Conservation (phyloP, 2,113 vertebrate species). For the Canis aureus region DNA sequence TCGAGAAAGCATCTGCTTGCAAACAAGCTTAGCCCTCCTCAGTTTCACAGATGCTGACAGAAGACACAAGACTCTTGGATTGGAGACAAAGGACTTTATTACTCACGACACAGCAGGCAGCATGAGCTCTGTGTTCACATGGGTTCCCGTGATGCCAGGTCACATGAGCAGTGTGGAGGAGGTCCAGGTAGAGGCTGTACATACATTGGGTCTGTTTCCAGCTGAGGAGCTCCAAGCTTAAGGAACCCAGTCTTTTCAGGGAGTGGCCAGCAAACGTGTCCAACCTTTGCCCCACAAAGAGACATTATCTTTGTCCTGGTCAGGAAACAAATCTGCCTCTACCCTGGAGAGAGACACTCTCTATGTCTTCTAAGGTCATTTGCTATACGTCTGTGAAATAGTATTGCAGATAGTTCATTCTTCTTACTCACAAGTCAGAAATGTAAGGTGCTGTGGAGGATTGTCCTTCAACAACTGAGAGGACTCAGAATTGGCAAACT, state of each 20-base stretch:
- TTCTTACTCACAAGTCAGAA: constrained; percentile 32
- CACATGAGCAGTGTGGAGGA: background rate
- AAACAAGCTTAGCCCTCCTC: background rate
- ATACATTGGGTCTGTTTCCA: background rate
- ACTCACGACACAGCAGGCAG: background rate
- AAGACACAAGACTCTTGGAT: background rate
- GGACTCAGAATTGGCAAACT: background rate
- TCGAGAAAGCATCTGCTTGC: background rate
- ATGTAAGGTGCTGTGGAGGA: background rate
- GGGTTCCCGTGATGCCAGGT: background rate
- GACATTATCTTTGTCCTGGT: background rate
- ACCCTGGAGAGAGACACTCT: background rate
- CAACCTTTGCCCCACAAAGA: background rate
- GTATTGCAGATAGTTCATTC: background rate
- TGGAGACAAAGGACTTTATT: background rate
- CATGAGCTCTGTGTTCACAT: background rate
- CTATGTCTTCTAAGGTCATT: background rate
- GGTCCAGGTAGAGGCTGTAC: background rate
- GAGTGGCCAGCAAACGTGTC: background rate
- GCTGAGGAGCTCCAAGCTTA: background rate
- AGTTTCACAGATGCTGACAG: background rate
- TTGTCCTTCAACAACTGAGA: background rate
- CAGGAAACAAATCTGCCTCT: constrained; percentile 41
- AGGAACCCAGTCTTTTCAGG: background rate
- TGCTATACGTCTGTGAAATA: constrained; percentile 30